These are phyloP conservation scores for Orchestes rusci DNA, from an alignment of 2,888 invertebrate genomes.

Conservation along the genomic window DNA sequence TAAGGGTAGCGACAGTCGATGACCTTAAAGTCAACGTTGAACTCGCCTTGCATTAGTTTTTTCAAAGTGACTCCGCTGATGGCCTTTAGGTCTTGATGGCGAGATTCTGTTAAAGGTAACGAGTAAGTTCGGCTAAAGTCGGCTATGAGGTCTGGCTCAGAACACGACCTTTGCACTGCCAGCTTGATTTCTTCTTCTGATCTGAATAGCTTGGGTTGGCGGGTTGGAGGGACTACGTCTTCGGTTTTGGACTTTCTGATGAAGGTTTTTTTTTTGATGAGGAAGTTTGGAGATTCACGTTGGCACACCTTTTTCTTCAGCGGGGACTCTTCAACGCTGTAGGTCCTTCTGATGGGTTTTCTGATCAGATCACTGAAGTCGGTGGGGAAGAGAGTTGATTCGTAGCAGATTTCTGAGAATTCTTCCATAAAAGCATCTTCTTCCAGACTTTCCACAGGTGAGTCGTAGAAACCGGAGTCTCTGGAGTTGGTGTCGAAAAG, in stretches of 20 bases:
- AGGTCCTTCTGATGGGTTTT: conserved; percentile 11
- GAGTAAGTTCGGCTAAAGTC: conserved; percentile 19
- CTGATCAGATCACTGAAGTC: conserved; percentile 14
- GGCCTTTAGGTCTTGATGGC: conserved; percentile 20
- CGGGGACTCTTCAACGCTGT: conserved; percentile 9
- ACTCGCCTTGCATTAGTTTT: conserved; percentile 15
- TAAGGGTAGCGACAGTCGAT: conserved; percentile 24
- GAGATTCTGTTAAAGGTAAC: conserved; percentile 13
- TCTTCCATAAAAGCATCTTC: conserved; percentile 20
- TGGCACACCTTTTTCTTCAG: conserved; percentile 16
- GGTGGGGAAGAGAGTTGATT: conserved; percentile 5
- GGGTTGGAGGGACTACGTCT: conserved; percentile 6
- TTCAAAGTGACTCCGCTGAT: conserved; percentile 13
- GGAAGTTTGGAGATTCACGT: not conserved
- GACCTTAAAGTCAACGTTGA: conserved; percentile 15
- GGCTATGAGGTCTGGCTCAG: conserved; percentile 16
- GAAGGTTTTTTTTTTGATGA: conserved; percentile 11
- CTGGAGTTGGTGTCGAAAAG: conserved; percentile 18
- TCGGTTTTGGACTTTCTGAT: conserved; percentile 4
- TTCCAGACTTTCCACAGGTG: conserved; percentile 4
- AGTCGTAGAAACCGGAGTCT: conserved; percentile 20
- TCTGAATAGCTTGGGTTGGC: not conserved
- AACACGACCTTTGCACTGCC: conserved; percentile 17
- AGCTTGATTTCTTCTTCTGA: conserved; percentile 18
- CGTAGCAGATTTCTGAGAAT: conserved; percentile 14